Evolutionary conservation across 2,113 vertebrate genomes (phyloP).

Genomic region (Hylia prasina): DNA sequence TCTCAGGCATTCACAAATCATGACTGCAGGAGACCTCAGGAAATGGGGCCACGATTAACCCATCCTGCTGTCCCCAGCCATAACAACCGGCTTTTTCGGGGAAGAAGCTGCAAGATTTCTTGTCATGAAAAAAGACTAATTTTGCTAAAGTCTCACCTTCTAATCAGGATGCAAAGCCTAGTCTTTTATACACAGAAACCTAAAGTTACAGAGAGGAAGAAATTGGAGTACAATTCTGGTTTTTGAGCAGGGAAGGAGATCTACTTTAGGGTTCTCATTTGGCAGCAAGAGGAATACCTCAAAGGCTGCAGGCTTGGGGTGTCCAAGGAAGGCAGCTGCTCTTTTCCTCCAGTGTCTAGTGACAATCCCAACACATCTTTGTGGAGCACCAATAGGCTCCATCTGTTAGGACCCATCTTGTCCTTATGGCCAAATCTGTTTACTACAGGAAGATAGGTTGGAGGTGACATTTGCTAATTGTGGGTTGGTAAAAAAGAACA

Average conservation of each 20-base stretch:
- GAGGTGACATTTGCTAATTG: neutral
- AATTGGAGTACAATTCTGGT: neutral
- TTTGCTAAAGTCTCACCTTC: neutral
- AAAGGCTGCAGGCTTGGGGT: neutral
- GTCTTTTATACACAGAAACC: neutral
- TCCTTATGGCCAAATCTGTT: neutral
- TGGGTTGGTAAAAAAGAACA: neutral
- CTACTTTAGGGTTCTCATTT: neutral
- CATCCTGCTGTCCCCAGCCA: constrained; percentile 11
- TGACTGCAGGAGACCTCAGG: constrained; percentile 38
- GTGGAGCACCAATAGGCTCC: neutral
- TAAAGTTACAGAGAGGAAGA: neutral
- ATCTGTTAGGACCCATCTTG: neutral
- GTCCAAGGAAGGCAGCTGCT: neutral
- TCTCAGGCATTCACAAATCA: constrained; percentile 64
- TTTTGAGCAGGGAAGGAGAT: neutral
- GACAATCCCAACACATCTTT: neutral
- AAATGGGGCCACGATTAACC: constrained; percentile 59
- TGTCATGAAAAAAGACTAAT: neutral
- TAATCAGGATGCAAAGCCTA: neutral
- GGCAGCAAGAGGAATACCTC: neutral
- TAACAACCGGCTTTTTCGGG: neutral
- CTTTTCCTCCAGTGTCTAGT: neutral
- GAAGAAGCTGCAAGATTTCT: neutral
- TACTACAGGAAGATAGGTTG: neutral